A percentile compares a stretch with the other conserved stretches of the same genome.
Evolutionary conservation across 2,888 invertebrate species (phyloP).

Genomic region (Aradus depressus): DNA sequence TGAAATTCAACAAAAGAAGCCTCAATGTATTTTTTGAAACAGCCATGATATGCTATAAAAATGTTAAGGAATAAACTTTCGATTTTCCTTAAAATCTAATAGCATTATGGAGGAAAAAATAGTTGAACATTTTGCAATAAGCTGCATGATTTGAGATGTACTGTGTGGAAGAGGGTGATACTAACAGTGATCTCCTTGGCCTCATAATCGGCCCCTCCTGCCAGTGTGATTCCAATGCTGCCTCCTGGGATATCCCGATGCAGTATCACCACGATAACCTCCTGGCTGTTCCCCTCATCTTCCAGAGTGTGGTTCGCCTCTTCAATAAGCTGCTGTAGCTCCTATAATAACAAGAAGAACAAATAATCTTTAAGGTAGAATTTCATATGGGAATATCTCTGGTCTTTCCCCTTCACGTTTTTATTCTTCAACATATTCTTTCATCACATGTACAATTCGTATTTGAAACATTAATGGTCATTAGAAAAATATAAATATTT

Average conservation of each 20-base stretch:
- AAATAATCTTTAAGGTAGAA: no score
- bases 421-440: background rate
- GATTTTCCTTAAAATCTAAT: no score
- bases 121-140: no score
- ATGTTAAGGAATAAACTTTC: no score
- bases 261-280: slow-evolving; percentile 52
- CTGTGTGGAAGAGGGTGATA: slow-evolving; percentile 25
- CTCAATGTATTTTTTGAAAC: no score
- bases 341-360: slow-evolving; percentile 37
- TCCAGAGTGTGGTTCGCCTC: slow-evolving; percentile 54
- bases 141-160: no score
- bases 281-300: slow-evolving; percentile 39
- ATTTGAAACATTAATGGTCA: no score
- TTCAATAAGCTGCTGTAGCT: slow-evolving; percentile 52
- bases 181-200: slow-evolving; percentile 80
- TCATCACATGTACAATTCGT: background rate
- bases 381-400: background rate
- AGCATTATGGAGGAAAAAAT: no score
- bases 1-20: no score
- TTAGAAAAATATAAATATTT: no score
- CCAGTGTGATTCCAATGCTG: slow-evolving; percentile 75
- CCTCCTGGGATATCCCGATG: slow-evolving; percentile 56
- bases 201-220: slow-evolving; percentile 83
- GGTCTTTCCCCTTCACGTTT: no score
- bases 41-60: no score